Base-by-base conservation (phyloP, 2,113 vertebrate genomes). In the Haplotaxodon microlepis region DNA sequence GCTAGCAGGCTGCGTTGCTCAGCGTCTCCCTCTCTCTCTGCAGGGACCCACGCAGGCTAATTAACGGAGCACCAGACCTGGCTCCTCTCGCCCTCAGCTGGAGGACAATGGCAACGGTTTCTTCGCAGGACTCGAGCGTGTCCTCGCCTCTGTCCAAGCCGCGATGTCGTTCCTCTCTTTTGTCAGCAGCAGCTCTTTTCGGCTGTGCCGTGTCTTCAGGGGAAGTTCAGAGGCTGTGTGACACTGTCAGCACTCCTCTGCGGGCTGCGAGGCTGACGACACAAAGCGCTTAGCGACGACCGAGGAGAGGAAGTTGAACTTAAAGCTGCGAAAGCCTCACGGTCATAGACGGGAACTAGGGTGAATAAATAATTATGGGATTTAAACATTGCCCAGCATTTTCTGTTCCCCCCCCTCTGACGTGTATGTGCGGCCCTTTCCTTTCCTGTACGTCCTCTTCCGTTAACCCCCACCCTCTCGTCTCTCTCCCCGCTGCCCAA, bases 371-470 rank as follows among this genome's bases (percentile, higher is more conserved):
- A 92, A 82, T 57, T 84, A 82, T 82, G 83, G 71, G 80, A 91
- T 94, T 94, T 90, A 90, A 96, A 96, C 93, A 95, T 92, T 89
- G 86, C 89, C 87, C 88, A 92, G 63, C 86, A 54, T 89, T 88
- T 92, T 92, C 89, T 91, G 81, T 87, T 89, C 85, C 81, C 86
- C 84, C 84, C 86, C 42, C 84, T 50, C 90, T 94, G 94, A 96
- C 95, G 95, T 95, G 92, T 92, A 84, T 93, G 88, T 86, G 91
- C 89, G 92, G 92, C 91, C 94, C 88, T 89, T 92, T 88, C 84
- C 78, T 93, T 94, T 96, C 94, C 95, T 95, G 94, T 95, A 88
- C 95, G 84, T 86, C 95, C 91, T 89, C 93, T 96, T 96, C 96
- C 95, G 94, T 80, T 93, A 51, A 80, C 86, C 24, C 76, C 85